A percentile compares a stretch with the other conserved stretches of the same genome.
phyloP scores from a whole-genome alignment of 2,888 invertebrate species.

The Calameuta filiformis region DNA sequence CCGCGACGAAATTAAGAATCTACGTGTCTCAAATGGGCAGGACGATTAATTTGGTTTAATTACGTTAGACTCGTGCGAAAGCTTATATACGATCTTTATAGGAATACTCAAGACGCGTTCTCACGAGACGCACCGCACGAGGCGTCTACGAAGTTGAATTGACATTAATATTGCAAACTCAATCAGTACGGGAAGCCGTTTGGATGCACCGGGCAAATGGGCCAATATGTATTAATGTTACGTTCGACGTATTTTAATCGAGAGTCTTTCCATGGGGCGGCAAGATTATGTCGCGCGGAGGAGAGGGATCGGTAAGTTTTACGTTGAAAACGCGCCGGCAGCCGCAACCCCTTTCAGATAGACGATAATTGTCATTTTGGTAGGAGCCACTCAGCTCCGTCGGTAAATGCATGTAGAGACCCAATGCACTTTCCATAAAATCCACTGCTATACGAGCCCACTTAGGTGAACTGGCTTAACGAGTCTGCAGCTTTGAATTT shows the following conservation, averaged over 20 bases:
- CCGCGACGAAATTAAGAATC: background rate
- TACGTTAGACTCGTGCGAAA: background rate
- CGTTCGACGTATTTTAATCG: slow-evolving; percentile 1
- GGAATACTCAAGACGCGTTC: background rate
- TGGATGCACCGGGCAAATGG: slow-evolving; percentile 24
- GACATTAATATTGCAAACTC: slow-evolving; percentile 59
- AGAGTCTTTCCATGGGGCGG: background rate
- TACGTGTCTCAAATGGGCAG: background rate
- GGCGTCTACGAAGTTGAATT: slow-evolving; percentile 56
- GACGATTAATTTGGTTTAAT: background rate
- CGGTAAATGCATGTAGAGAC: slow-evolving; percentile 54
- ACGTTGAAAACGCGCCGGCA: background rate
- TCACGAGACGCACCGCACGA: slow-evolving; percentile 3
- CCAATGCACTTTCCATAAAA: slow-evolving; percentile 66
- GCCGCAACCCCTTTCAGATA: slow-evolving; percentile 41
- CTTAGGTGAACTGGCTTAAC: slow-evolving; percentile 59
- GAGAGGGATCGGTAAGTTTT: background rate
- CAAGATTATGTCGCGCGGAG: background rate
- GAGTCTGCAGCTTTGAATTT: slow-evolving; percentile 37
- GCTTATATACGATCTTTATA: background rate
- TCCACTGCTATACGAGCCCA: slow-evolving; percentile 64
- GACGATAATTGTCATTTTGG: slow-evolving; percentile 54
- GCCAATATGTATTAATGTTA: slow-evolving; percentile 50
- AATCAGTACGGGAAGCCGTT: slow-evolving; percentile 39
- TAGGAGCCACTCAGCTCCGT: slow-evolving; percentile 44